Evolutionary conservation across 2,888 invertebrate genomes (phyloP).

Genomic region (Clanis bilineata): DNA sequence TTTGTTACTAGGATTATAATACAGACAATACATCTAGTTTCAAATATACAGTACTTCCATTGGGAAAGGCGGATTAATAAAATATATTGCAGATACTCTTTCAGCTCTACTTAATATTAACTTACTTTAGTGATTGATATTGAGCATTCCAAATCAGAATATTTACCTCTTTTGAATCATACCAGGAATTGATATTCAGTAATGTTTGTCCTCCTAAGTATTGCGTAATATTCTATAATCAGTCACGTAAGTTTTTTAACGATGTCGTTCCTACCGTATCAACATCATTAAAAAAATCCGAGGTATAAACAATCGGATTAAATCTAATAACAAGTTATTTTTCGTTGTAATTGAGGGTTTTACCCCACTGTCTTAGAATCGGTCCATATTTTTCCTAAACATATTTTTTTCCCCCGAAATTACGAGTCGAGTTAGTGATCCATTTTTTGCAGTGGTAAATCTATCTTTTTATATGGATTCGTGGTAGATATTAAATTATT

Average conservation of each 20-base stretch:
- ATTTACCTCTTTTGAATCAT: no score
- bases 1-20: no score
- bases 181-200: no score
- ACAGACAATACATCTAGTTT: no score
- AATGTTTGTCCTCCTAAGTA: no score
- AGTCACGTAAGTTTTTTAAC: neutral
- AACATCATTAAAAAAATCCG: neutral
- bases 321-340: constrained; percentile 1
- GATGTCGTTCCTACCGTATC: neutral
- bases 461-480: neutral
- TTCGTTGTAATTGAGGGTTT: constrained; percentile 23
- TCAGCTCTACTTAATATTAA: no score
- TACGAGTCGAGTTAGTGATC: neutral
- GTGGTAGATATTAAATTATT: no score
- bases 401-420: constrained; percentile 27
- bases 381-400: constrained; percentile 23
- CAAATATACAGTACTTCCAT: no score
- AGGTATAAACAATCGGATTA: neutral
- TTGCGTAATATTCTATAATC: neutral
- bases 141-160: no score
- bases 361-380: constrained; percentile 28
- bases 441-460: neutral
- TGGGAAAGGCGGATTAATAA: no score
- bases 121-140: no score
- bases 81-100: no score